phyloP scores from a whole-genome alignment of 2,888 invertebrate species.

The Dasysyrphus tricinctus region DNA sequence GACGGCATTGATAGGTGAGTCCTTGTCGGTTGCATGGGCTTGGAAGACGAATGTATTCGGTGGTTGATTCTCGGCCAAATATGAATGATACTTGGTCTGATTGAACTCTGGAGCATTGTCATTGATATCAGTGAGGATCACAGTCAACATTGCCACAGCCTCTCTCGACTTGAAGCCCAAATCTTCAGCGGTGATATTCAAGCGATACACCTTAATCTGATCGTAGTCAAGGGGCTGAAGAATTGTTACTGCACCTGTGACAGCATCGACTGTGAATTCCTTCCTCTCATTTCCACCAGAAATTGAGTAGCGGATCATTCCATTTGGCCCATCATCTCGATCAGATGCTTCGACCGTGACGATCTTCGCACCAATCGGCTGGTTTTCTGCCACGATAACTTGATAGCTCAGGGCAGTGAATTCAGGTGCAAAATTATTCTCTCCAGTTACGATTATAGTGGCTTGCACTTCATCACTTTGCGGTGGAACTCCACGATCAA shows the following conservation, averaged over 20 bases:
- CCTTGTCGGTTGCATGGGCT: slow-evolving; percentile 91
- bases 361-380: slow-evolving; percentile 93
- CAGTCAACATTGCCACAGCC: slow-evolving; percentile 91
- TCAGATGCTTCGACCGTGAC: slow-evolving; percentile 93
- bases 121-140: slow-evolving; percentile 95
- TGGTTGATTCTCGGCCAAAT: slow-evolving; percentile 92
- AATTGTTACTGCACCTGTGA: slow-evolving; percentile 92
- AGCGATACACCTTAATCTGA: slow-evolving; percentile 90
- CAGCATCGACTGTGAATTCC: slow-evolving; percentile 91
- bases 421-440: slow-evolving; percentile 91
- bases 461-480: slow-evolving; percentile 90
- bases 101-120: slow-evolving; percentile 96
- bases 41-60: slow-evolving; percentile 89
- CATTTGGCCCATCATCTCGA: slow-evolving; percentile 94
- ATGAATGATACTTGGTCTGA: slow-evolving; percentile 90
- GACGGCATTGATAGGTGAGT: slow-evolving; percentile 93
- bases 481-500: slow-evolving; percentile 94
- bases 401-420: slow-evolving; percentile 94
- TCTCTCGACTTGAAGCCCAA: slow-evolving; percentile 91
- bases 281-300: slow-evolving; percentile 92
- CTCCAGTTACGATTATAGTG: slow-evolving; percentile 91
- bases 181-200: slow-evolving; percentile 95
- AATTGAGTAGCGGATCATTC: slow-evolving; percentile 92
- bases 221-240: slow-evolving; percentile 94
- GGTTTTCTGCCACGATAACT: slow-evolving; percentile 96